Conservation (phyloP, 2,888 invertebrate genomes). For the Geophilus truncorum region DNA sequence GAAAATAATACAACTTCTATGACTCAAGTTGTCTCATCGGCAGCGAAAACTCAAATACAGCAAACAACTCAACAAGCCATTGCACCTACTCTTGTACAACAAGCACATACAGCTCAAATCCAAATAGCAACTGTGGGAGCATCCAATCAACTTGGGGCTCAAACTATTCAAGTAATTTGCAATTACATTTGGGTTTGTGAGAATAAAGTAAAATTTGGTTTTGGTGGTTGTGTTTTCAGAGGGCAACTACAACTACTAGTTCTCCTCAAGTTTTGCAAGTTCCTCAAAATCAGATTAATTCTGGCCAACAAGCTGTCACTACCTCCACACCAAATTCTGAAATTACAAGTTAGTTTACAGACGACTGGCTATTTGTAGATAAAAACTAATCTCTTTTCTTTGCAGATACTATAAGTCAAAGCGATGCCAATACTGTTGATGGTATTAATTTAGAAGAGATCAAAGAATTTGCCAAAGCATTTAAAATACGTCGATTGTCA, state of each 20-base stretch:
- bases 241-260: neutral
- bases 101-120: constrained; percentile 31
- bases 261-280: constrained; percentile 28
- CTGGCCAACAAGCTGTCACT: constrained; percentile 30
- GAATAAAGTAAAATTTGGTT: neutral
- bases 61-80: neutral
- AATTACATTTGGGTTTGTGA: neutral
- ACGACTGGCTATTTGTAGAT: neutral
- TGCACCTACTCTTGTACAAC: constrained; percentile 29
- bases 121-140: constrained; percentile 35
- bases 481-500: constrained; percentile 86
- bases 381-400: neutral
- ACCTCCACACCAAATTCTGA: constrained; percentile 30
- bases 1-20: constrained; percentile 19
- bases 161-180: constrained; percentile 31
- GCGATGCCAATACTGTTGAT: constrained; percentile 89
- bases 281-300: constrained; percentile 19
- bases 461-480: constrained; percentile 96
- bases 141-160: constrained; percentile 31
- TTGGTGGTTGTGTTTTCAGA: too few relatives aligned
- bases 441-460: constrained; percentile 96
- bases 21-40: constrained; percentile 30
- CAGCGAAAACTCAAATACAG: constrained; percentile 22
- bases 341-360: neutral
- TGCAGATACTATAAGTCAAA: constrained; percentile 89